Base-by-base conservation (phyloP, 2,888 invertebrate species). In the Xestia sexstrigata region DNA sequence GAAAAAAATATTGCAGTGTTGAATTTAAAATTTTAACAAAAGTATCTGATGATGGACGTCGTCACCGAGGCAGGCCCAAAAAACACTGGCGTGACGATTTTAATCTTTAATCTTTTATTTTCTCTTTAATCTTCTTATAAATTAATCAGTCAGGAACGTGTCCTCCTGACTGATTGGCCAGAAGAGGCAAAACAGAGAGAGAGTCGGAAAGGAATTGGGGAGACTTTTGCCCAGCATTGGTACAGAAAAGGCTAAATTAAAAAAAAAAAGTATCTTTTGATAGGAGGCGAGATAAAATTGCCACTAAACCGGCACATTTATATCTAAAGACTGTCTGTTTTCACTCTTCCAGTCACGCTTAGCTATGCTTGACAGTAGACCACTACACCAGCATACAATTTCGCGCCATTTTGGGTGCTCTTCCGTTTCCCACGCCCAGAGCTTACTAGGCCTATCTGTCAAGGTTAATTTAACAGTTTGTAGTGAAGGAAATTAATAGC, bases 401-500 rank as follows among this genome's bases (percentile, higher is more conserved):
- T 9, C n/a, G 35, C 8, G 20, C 1, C 20, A 20, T 20, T 35
- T 35, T 35, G 9, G 5, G 30, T 20, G 35, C 1, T 4, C 17
- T 39, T 74, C 26, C 15, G 47, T 4, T 39, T 39, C 35, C 39
- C 74, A 39, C 35, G 47, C 9, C 15, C 9, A 74, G 6, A 11
- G 11, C 26, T 26, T 45, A 47, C 9, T 39, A 1, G 13, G n/a
- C 26, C 3, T 23, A 74, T 26, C 74, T 26, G 9, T 39, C 72
- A 73, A 26, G 35, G 20, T 47, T 20, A 15, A 20, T 71, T 7
- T 7, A 30, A 45, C 26, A 35, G 9, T 45, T 45, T 58, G 4
- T 9, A 35, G 17, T 17, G 45, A 68, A 55, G 47, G 35, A 63
- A 17, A 55, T 67, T 67, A 73, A 73, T 81, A 62, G 42, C 26